Evolutionary conservation across 2,888 invertebrate species (phyloP).

Genomic region (Branchinecta sandiegonensis): DNA sequence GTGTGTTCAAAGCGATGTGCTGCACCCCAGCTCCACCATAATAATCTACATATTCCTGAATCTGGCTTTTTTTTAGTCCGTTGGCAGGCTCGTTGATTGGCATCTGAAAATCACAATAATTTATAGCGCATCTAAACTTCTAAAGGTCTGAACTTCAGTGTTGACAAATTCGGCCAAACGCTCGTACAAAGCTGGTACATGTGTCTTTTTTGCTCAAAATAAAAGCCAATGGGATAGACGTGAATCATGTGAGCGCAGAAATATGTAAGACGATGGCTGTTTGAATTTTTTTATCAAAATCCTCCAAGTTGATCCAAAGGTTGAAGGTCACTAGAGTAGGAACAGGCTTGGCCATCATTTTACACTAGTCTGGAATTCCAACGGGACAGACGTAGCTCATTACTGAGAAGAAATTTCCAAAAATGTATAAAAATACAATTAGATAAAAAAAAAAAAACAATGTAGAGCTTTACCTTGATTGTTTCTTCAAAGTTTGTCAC

Average conservation of each 20-base stretch:
- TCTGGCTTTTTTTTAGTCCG: constrained; percentile 91
- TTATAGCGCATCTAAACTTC: too few relatives aligned
- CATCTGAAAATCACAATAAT: constrained; percentile 41
- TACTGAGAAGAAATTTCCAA: too few relatives aligned
- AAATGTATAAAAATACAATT: too few relatives aligned
- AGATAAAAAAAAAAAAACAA: too few relatives aligned
- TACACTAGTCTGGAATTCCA: too few relatives aligned
- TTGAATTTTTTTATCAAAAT: too few relatives aligned
- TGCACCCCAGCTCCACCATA: constrained; percentile 96
- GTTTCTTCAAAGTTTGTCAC: constrained; percentile 97
- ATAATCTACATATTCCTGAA: constrained; percentile 95
- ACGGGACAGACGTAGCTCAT: too few relatives aligned
- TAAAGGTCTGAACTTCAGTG: background rate
- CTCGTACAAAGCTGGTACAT: background rate
- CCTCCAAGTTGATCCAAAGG: too few relatives aligned
- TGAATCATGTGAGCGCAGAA: too few relatives aligned
- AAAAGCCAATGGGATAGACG: background rate
- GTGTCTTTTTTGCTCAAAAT: background rate
- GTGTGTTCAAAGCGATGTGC: constrained; percentile 91
- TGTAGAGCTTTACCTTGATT: constrained; percentile 46
- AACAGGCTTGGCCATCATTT: too few relatives aligned
- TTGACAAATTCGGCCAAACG: background rate
- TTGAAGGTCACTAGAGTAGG: too few relatives aligned
- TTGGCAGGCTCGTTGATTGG: constrained; percentile 95
- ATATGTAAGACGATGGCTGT: too few relatives aligned